Conservation (phyloP, 2,113 vertebrate species). For the Tenebrosternarchus preto region DNA sequence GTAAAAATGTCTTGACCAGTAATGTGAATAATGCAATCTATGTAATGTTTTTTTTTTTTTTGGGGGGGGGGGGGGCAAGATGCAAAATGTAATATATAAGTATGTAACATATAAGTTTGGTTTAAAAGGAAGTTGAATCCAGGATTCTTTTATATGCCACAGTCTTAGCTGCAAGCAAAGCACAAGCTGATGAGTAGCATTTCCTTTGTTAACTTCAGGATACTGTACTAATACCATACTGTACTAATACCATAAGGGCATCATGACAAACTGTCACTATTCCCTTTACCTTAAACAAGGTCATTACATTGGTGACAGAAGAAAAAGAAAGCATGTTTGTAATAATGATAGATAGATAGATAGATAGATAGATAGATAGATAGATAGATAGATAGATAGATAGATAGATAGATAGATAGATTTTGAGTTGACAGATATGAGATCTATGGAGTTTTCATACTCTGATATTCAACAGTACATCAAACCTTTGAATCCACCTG, state of each 20-base stretch:
- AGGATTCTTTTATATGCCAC: neutral
- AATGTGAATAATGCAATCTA: neutral
- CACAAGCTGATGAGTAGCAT: conserved; percentile 5
- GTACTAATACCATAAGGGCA: no score
- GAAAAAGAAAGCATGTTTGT: neutral
- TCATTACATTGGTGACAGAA: no score
- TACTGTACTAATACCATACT: no score
- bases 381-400: neutral
- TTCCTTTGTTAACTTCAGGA: neutral
- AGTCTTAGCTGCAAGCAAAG: conserved; percentile 8
- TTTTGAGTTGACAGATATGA: neutral
- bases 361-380: neutral
- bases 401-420: neutral
- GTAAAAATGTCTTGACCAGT: neutral
- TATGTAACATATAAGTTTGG: neutral
- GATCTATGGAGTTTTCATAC: neutral
- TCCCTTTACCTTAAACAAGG: no score
- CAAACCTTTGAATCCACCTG: neutral
- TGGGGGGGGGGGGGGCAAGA: neutral
- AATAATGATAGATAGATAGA: neutral
- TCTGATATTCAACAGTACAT: neutral
- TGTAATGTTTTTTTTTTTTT: neutral
- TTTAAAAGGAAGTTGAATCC: conserved; percentile 1
- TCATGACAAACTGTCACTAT: no score
- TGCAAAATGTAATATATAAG: neutral